Base-by-base conservation (phyloP, 1,140 invertebrate species). In the Pogonomyrmex californicus region DNA sequence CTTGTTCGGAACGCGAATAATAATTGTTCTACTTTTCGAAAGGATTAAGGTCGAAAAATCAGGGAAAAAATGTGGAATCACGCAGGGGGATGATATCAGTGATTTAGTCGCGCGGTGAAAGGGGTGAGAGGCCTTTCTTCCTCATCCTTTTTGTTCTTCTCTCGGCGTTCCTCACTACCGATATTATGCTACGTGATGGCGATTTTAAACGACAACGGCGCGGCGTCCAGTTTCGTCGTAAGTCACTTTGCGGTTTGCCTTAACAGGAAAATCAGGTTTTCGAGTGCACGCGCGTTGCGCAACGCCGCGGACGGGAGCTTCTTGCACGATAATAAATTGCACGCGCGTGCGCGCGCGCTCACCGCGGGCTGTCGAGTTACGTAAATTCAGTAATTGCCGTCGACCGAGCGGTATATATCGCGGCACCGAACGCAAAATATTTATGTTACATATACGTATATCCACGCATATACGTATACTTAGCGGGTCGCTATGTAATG, bases 181-280 rank as follows among this genome's bases (percentile, higher is more conserved):
- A 83, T 73, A 68, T 83, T 62, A 62, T 68, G 41, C 68, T 83
- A 83, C 79, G 68, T 83, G 79, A 83, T 44, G 79, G 68, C 44
- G 79, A 83, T 75, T 83, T 83, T 75, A 83, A 83, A 60, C 38
- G 51, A 58, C 41, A 66, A 41, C 78, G 66, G 12, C 41, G 44
- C 41, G 41, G 56, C 30, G 41, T 73, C 79, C 79, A 75, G 79
- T 62, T 75, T 30, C 54, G 41, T 60, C 54, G 60, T 82, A 83
- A 83, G 79, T 56, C 68, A 56, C 68, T 83, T 79, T 75, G 68
- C 54, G 68, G 68, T 83, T 23, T 56, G 41, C 56, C 68, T 75
- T 60, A 83, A 83, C 79, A 83, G 79, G 79, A 83, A 83, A 83
- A 83, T 83, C 79, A 83, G 79, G 79, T 83, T 83, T 75, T 60